Evolutionary conservation across 1,140 invertebrate species (phyloP).

Genomic region (Drosophila oshimai): DNA sequence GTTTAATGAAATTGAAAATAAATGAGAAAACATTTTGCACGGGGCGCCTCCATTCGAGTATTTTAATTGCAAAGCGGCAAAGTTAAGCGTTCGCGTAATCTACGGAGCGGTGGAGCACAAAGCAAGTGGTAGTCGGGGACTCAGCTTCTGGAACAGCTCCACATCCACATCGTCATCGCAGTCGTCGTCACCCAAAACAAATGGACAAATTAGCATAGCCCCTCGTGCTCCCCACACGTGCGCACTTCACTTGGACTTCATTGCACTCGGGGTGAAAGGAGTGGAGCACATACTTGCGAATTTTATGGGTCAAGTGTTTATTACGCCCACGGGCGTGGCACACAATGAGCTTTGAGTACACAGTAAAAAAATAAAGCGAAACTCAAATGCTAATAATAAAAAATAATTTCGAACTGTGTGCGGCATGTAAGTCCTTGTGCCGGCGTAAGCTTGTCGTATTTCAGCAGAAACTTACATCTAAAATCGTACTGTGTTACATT

Average conservation of each 20-base stretch:
- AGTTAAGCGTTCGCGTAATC: constrained; percentile 59
- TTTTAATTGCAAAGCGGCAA: constrained; percentile 69
- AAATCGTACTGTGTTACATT: no score
- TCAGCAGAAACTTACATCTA: no score
- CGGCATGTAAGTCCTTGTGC: no score
- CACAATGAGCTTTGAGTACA: constrained; percentile 1
- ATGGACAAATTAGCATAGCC: constrained; percentile 71
- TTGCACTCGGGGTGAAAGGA: constrained; percentile 58
- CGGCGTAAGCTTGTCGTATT: no score
- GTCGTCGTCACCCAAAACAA: constrained; percentile 38
- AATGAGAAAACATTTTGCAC: constrained; percentile 77
- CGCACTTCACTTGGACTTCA: constrained; percentile 77
- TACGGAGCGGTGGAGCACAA: constrained; percentile 31
- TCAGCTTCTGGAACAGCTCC: not conserved
- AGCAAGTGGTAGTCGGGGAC: constrained; percentile 46
- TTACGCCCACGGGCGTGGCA: constrained; percentile 72
- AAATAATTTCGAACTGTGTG: no score
- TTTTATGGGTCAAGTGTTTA: constrained; percentile 79
- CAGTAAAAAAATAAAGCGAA: not conserved
- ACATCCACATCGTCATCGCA: constrained; percentile 9
- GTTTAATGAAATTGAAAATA: constrained; percentile 81
- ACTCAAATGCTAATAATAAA: no score
- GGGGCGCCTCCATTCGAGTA: constrained; percentile 34
- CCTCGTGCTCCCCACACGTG: constrained; percentile 46
- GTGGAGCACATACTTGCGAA: constrained; percentile 66